These are phyloP conservation scores for Galerucella nymphaeae DNA, from an alignment of 2,888 invertebrate species.

Conservation along the genomic window DNA sequence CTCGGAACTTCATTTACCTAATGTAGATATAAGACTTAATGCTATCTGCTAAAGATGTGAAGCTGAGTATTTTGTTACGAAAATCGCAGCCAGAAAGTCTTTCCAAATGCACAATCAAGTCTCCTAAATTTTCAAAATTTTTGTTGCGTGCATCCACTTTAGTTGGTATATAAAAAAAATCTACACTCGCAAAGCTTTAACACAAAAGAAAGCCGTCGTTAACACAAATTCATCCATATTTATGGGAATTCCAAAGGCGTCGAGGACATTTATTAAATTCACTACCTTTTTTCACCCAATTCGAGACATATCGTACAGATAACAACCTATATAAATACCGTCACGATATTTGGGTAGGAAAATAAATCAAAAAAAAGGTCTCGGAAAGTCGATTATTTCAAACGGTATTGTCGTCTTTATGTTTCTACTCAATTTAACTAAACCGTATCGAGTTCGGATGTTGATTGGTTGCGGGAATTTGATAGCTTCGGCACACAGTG, in stretches of 20 bases:
- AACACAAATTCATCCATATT: slow-evolving; percentile 19
- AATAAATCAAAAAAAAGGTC: slow-evolving; percentile 39
- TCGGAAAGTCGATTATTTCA: slow-evolving; percentile 36
- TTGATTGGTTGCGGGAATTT: slow-evolving; percentile 49
- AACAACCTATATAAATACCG: slow-evolving; percentile 33
- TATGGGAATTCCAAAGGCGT: slow-evolving; percentile 22
- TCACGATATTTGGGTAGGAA: slow-evolving; percentile 31
- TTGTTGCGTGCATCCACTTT: too few species aligned
- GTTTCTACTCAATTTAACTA: slow-evolving; percentile 55
- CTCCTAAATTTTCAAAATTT: too few species aligned
- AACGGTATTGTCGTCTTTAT: slow-evolving; percentile 46
- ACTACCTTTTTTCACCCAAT: slow-evolving; percentile 31
- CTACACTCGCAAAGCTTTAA: background rate
- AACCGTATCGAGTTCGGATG: slow-evolving; percentile 52
- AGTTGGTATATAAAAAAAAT: background rate
- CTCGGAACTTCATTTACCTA: too few species aligned
- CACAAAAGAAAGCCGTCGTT: background rate
- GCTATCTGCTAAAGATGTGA: too few species aligned
- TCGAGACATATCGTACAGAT: slow-evolving; percentile 28
- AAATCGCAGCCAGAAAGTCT: too few species aligned
- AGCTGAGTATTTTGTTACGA: too few species aligned
- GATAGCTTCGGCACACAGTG: slow-evolving; percentile 16
- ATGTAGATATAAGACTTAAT: too few species aligned
- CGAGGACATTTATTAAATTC: slow-evolving; percentile 34
- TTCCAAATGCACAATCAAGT: too few species aligned